Percentiles rank a stretch among this genome's conserved stretches.
Conservation (phyloP, 2,797 vertebrate species). For the Megaceryle alcyon region DNA sequence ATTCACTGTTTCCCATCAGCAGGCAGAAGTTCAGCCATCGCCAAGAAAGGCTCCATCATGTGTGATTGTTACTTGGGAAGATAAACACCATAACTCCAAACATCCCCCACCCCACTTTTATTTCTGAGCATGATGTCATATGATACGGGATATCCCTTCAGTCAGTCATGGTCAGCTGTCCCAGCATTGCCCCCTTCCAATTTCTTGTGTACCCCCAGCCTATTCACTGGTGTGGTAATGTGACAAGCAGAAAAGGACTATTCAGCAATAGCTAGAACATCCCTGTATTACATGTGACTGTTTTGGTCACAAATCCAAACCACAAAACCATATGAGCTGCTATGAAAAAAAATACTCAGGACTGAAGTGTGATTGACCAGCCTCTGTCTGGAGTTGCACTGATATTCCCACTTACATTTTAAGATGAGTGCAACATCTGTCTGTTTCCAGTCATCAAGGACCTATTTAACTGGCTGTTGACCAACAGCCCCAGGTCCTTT, state of each 20-base stretch:
- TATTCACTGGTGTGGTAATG: fast-evolving
- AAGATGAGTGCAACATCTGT: fast-evolving
- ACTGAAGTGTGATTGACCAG: background rate
- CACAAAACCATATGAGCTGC: background rate
- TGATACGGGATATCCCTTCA: background rate
- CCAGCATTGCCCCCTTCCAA: background rate
- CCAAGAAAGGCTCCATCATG: background rate
- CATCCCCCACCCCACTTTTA: background rate
- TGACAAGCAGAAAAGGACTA: background rate
- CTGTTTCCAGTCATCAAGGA: background rate
- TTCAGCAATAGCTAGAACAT: background rate
- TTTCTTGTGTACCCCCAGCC: background rate
- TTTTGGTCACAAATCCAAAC: background rate
- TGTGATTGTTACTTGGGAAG: background rate
- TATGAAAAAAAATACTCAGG: background rate
- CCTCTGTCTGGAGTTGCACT: background rate
- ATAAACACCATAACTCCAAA: background rate
- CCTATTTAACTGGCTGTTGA: too few species aligned
- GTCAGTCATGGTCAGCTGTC: background rate
- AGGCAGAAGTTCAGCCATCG: background rate
- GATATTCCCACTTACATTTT: background rate
- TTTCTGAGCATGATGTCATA: background rate
- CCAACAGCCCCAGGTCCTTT: too few species aligned
- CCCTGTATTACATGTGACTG: background rate
- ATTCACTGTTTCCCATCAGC: background rate